Evolutionary conservation across 1,140 invertebrate species (phyloP), one percentile per base, ranked within the genome.

Genomic region (Dinothrombium tinctorium): DNA sequence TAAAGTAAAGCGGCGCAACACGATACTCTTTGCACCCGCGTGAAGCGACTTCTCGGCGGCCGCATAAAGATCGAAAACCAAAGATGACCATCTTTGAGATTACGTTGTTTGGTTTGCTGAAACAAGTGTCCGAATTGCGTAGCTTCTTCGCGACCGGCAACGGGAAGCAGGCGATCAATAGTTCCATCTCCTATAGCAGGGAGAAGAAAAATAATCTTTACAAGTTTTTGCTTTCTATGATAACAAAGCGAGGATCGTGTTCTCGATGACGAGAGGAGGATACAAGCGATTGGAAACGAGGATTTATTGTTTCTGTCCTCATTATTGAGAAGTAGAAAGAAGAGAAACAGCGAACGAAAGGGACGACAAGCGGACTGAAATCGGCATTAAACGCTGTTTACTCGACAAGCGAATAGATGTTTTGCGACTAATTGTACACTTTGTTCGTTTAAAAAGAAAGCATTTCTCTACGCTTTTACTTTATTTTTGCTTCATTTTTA

Each of bases 41-140:
- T 66, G 45, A 68, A 68, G 21, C 64, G 50, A 32, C 61, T 65
- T 29, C 59, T 51, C 4, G 63, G 59, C 11, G 66, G 65, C 23
- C 66, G 49, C 23, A 62, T 54, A 46, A 69, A 60, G 4, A 69
- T 58, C 8, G 64, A 66, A 47, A 67, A 65, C 67, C 67, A 69
- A 7, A 69, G 50, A 50, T 69, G 67, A 23, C 64, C 64, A 49
- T 69, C 66, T 12, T 56, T 54, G 0, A 69, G 50, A 38, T 63
- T 61, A 45, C 62, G 60, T 22, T 56, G 52, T 1, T 59, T 56
- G 14, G 53, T 57, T 36, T 60, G 55, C 4, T 56, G 47, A 50
- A 68, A 66, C 35, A 66, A 47, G 49, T 66, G 61, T 15, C 52
- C 49, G 40, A 65, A 64, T 40, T 65, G 57, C 1, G 49, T 53